Conservation (phyloP, 2,888 invertebrate genomes). For the Adelphocoris suturalis region DNA sequence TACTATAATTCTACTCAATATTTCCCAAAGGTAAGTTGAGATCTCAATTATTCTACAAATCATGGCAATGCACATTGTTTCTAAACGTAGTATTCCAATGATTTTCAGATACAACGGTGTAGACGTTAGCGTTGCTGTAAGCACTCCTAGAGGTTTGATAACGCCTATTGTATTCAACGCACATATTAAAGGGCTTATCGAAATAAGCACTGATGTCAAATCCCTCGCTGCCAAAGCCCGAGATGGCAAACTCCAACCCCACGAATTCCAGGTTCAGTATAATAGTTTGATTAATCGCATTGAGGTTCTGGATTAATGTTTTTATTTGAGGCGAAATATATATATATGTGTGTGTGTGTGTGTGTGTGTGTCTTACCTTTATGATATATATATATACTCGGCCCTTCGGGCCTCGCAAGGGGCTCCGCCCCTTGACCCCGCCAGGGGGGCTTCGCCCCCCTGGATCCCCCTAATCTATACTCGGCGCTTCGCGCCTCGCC, state of each 20-base stretch:
- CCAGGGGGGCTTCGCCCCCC: too few species aligned
- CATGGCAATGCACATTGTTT: background rate
- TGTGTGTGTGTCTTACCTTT: too few species aligned
- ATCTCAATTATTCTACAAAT: too few species aligned
- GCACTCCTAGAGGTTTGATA: slow-evolving; percentile 95
- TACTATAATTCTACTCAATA: too few species aligned
- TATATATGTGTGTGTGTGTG: too few species aligned
- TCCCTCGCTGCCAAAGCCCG: slow-evolving; percentile 91
- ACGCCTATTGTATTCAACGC: slow-evolving; percentile 97
- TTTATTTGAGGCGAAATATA: too few species aligned
- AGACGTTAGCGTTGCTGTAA: slow-evolving; percentile 98
- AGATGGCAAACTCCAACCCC: slow-evolving; percentile 92
- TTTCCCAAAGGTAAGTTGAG: too few species aligned
- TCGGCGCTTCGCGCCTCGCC: too few species aligned
- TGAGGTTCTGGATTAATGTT: background rate
- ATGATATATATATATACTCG: too few species aligned
- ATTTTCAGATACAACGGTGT: slow-evolving; percentile 89
- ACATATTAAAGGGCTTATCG: slow-evolving; percentile 91
- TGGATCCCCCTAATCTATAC: too few species aligned
- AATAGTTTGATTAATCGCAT: background rate
- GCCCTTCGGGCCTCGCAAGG: too few species aligned
- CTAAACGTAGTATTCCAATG: background rate
- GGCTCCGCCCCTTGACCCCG: too few species aligned
- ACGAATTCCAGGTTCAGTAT: slow-evolving; percentile 88
- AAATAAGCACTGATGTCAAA: slow-evolving; percentile 90